Evolutionary conservation across 2,113 vertebrate genomes (phyloP), one percentile per base, ranked within the genome.

Genomic region (Hemibagrus wyckioides): DNA sequence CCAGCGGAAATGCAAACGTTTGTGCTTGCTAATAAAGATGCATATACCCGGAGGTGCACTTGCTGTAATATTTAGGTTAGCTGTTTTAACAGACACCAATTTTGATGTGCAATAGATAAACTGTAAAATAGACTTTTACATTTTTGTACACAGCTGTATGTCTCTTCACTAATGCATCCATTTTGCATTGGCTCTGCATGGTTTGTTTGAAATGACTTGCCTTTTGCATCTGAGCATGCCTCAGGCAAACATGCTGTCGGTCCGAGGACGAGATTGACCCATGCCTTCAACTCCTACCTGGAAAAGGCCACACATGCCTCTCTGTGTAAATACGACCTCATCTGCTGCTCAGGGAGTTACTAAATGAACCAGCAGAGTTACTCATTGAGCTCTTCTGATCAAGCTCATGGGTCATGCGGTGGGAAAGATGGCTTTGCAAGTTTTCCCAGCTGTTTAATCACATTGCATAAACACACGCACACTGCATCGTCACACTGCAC

Each of bases 401-500:
- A 9, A 13, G 23, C 0, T 3, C 44, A 7, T 48, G 44, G 44
- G 73, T 85, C 56, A 4, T 77, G 28, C 14, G 0, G 50, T 77
- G 73, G 33, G 71, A 61, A 61, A 3, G n/a, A 14, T 17, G 23
- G 65, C 30, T 71, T 39, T 39, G 9, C 30, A 23, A n/a, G 50
- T 57, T 56, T 54, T 84, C 83, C 82, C 65, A 56, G 82, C 44
- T 83, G 48, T 84, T 71, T 56, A 54, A 71, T 71, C 82, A 39
- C 59, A 25, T 14, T 80, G n/a, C n/a, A n/a, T n/a, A 28, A 59
- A 39, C 21, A 28, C 48, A 25, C 48, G 11, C 19, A 30, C 23
- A 7, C 44, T 44, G 44, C 44, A 48, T 48, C 0, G 13, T 39
- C 76, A 54, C 50, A 54, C 6, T 15, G 9, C 19, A 5, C 77